Percentiles rank a stretch among this genome's conserved stretches.
These are phyloP conservation scores for Xylocopa sonorina DNA, from an alignment of 1,140 invertebrate species.

Conservation along the genomic window DNA sequence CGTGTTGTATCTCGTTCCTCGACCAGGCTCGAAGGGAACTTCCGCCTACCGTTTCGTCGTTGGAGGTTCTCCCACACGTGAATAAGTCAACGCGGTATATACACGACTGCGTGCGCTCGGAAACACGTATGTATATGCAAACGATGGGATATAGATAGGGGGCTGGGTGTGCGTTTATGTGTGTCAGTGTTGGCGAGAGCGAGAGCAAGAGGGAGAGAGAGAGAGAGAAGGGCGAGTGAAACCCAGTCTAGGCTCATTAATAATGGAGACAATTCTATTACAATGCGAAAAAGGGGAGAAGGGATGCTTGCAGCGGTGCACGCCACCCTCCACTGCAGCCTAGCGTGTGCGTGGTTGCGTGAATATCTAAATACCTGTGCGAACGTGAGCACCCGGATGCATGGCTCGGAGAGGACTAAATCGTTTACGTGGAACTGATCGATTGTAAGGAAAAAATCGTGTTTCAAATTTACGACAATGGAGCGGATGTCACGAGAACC, in stretches of 20 bases:
- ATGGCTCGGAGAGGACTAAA: background rate
- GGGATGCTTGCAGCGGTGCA: slow-evolving; percentile 15
- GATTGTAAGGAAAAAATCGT: background rate
- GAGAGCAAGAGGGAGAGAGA: slow-evolving; percentile 2
- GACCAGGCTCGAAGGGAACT: slow-evolving; percentile 42
- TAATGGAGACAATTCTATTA: slow-evolving; percentile 71
- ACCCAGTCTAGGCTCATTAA: slow-evolving; percentile 64
- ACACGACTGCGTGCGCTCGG: slow-evolving; percentile 56
- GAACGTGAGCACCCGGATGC: slow-evolving; percentile 18
- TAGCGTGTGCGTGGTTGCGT: slow-evolving; percentile 24
- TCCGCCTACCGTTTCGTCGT: slow-evolving; percentile 50
- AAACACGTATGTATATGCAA: background rate
- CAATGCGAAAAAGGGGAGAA: slow-evolving; percentile 54
- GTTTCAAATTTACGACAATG: background rate
- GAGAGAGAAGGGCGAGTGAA: background rate
- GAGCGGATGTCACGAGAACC: too few species aligned
- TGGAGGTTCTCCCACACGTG: slow-evolving; percentile 56
- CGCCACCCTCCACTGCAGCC: slow-evolving; percentile 34
- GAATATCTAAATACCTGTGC: slow-evolving; percentile 29
- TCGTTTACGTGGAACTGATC: background rate
- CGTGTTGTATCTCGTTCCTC: slow-evolving; percentile 25
- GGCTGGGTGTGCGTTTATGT: background rate
- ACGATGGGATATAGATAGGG: slow-evolving; percentile 1
- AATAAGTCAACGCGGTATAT: slow-evolving; percentile 59
- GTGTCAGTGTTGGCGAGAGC: background rate